Evolutionary conservation across 2,113 vertebrate species (phyloP).

Genomic region (Nestor notabilis): DNA sequence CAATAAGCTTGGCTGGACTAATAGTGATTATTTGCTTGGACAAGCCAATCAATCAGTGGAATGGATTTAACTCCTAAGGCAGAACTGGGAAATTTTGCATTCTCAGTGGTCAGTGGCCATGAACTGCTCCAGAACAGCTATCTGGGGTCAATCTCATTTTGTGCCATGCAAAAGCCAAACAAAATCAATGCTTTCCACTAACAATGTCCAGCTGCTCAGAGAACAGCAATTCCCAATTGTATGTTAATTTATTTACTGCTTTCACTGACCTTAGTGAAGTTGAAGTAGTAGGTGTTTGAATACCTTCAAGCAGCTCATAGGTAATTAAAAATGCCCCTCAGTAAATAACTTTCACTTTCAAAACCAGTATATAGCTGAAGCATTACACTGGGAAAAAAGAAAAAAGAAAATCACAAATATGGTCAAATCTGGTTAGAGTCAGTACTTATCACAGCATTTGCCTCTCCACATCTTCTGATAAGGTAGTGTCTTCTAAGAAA

Average conservation of each 20-base stretch:
- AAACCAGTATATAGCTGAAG: neutral
- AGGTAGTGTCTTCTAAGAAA: neutral
- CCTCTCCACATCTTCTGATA: neutral
- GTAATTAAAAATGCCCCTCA: neutral
- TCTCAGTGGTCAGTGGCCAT: neutral
- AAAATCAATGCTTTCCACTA: constrained; percentile 8
- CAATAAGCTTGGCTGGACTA: neutral
- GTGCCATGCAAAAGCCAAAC: neutral
- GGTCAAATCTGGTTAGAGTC: neutral
- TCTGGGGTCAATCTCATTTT: neutral
- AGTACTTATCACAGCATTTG: neutral
- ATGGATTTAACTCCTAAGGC: neutral
- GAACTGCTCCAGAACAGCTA: neutral
- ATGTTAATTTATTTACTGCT: neutral
- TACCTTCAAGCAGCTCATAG: neutral
- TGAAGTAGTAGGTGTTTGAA: neutral
- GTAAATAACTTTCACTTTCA: neutral
- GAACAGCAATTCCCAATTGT: neutral
- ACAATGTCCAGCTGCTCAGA: neutral
- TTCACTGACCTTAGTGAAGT: neutral
- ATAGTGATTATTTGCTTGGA: neutral
- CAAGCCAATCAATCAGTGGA: neutral
- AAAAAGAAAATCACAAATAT: neutral
- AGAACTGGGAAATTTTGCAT: constrained; percentile 11
- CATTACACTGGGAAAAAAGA: neutral